Percentiles rank a stretch among this genome's conserved stretches.
Evolutionary conservation across 1,140 invertebrate species (phyloP).

Genomic region (Bombus confusus): DNA sequence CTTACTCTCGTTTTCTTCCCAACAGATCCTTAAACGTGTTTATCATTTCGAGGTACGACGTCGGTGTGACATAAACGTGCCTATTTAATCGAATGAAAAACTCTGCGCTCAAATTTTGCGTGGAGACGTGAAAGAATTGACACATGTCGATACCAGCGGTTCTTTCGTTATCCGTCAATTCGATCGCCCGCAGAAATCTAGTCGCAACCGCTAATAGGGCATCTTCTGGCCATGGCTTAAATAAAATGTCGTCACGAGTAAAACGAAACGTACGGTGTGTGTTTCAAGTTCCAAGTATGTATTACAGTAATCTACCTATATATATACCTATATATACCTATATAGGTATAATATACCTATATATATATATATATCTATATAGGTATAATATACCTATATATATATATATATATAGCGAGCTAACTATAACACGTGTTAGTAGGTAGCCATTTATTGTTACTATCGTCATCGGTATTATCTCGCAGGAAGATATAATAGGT

Average conservation of each 20-base stretch:
- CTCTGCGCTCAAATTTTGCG: slow-evolving; percentile 88
- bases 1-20: slow-evolving; percentile 81
- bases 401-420: too few species aligned
- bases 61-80: slow-evolving; percentile 96
- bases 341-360: too few species aligned
- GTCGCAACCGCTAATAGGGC: slow-evolving; percentile 95
- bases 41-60: slow-evolving; percentile 96
- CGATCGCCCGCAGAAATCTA: slow-evolving; percentile 93
- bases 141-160: slow-evolving; percentile 92
- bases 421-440: background rate
- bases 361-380: too few species aligned
- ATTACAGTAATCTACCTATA: too few species aligned
- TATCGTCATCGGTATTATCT: background rate
- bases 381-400: too few species aligned
- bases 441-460: background rate
- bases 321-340: too few species aligned
- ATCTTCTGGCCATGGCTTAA: slow-evolving; percentile 95
- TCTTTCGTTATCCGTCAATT: slow-evolving; percentile 88
- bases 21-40: slow-evolving; percentile 94
- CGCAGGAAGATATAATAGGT: too few species aligned
- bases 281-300: too few species aligned
- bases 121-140: slow-evolving; percentile 94
- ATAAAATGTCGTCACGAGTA: slow-evolving; percentile 12
- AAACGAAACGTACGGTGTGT: too few species aligned
- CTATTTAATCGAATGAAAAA: slow-evolving; percentile 88